A percentile compares a stretch with the other conserved stretches of the same genome.
Evolutionary conservation across 1,140 invertebrate genomes (phyloP).

Genomic region (Heliconius melpomene): DNA sequence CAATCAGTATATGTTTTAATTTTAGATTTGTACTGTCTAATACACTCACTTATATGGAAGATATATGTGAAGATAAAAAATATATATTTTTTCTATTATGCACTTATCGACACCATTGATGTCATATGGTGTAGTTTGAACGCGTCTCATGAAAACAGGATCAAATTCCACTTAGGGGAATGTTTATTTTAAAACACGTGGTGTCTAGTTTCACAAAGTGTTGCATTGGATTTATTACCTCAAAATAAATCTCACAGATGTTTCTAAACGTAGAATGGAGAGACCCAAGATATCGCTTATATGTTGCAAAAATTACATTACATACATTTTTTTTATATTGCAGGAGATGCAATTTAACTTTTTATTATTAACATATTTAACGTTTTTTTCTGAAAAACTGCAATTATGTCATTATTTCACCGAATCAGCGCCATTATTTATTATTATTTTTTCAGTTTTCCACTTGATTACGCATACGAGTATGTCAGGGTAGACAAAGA

Average conservation of each 20-base stretch:
- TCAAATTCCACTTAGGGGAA: slow-evolving; percentile 1
- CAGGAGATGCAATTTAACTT: too few relatives aligned
- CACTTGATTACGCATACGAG: too few relatives aligned
- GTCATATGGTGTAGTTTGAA: not conserved
- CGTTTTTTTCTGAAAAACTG: too few relatives aligned
- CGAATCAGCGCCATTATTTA: too few relatives aligned
- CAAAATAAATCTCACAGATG: not conserved
- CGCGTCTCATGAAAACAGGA: not conserved
- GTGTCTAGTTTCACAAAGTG: not conserved
- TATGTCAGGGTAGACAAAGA: too few relatives aligned
- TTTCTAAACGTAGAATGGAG: not conserved
- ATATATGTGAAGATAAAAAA: not conserved
- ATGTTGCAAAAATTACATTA: too few relatives aligned
- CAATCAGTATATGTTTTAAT: not conserved
- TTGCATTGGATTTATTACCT: not conserved
- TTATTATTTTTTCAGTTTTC: too few relatives aligned
- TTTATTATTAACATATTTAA: too few relatives aligned
- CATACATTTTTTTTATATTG: too few relatives aligned
- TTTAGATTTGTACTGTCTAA: not conserved
- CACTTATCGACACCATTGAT: not conserved
- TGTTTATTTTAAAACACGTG: not conserved
- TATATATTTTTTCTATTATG: not conserved
- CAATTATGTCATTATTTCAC: too few relatives aligned
- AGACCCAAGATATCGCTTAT: too few relatives aligned
- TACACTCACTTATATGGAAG: not conserved